Percentiles rank a stretch among this genome's conserved stretches.
phyloP scores from a whole-genome alignment of 2,888 invertebrate species.

The Sphecodes monilicornis region DNA sequence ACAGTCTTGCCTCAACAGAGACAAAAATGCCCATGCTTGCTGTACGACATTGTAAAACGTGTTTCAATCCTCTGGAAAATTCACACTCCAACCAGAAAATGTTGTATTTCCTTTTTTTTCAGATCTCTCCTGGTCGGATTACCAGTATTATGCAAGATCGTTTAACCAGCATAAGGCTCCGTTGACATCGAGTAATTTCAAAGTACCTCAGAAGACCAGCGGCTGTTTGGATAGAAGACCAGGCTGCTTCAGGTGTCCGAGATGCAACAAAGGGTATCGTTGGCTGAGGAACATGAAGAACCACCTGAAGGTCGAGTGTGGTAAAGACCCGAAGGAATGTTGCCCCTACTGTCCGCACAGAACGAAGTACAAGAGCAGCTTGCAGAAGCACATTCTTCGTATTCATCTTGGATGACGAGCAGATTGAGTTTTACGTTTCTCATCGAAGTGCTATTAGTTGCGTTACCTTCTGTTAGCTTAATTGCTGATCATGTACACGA shows the following conservation, averaged over 20 bases:
- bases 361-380: conserved; percentile 85
- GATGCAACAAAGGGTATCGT: conserved; percentile 87
- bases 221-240: conserved; percentile 74
- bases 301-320: conserved; percentile 87
- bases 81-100: conserved; percentile 8
- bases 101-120: conserved; percentile 47
- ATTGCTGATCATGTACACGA: neutral
- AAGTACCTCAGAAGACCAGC: conserved; percentile 11
- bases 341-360: conserved; percentile 86
- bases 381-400: conserved; percentile 85
- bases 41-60: neutral
- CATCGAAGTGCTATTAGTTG: neutral
- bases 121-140: conserved; percentile 47
- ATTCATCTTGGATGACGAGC: conserved; percentile 71
- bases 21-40: no score
- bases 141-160: conserved; percentile 37
- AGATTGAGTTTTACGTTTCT: no score
- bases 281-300: conserved; percentile 87
- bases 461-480: neutral
- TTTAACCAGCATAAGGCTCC: conserved; percentile 12
- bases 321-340: conserved; percentile 86
- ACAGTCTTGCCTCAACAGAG: no score
- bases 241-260: conserved; percentile 84
- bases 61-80: conserved; percentile 1
- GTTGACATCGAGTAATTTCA: conserved; percentile 24